Conservation (phyloP, 2,797 vertebrate species). For the Sebastes vulpes region DNA sequence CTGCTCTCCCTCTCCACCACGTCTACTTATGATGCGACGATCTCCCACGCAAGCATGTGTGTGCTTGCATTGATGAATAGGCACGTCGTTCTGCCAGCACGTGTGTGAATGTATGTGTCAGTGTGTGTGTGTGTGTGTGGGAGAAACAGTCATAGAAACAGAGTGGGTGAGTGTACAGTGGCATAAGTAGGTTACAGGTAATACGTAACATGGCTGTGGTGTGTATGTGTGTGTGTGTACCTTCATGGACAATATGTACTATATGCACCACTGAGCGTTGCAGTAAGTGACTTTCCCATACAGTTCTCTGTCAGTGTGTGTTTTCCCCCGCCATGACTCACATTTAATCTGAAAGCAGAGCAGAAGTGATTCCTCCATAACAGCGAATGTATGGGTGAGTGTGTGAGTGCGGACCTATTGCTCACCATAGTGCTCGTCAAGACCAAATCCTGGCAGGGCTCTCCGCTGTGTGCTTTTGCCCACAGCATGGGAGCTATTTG, state of each 20-base stretch:
- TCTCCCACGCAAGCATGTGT: slow-evolving; percentile 38
- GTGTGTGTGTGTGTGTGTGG: slow-evolving; percentile 18
- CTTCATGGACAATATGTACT: slow-evolving; percentile 13
- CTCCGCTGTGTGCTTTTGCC: slow-evolving; percentile 32
- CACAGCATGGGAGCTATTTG: slow-evolving; percentile 59
- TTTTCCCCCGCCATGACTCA: slow-evolving; percentile 51
- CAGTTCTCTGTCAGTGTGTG: slow-evolving; percentile 15
- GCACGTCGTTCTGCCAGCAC: neutral
- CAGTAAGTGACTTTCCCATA: slow-evolving; percentile 17
- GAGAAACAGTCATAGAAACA: slow-evolving; percentile 20
- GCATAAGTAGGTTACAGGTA: slow-evolving; percentile 64
- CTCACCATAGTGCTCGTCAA: slow-evolving; percentile 25
- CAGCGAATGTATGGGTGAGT: neutral
- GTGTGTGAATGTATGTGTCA: slow-evolving; percentile 25
- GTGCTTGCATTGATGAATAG: neutral
- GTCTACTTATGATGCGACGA: slow-evolving; percentile 1
- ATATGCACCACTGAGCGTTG: slow-evolving; percentile 31
- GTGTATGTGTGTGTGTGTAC: neutral
- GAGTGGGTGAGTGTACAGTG: slow-evolving; percentile 49
- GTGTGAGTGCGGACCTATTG: neutral
- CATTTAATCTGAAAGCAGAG: slow-evolving; percentile 44
- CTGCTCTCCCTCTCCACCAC: neutral
- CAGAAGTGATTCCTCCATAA: slow-evolving; percentile 32
- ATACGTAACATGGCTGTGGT: neutral
- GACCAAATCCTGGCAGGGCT: slow-evolving; percentile 15